Evolutionary conservation across 2,797 vertebrate species (phyloP), one percentile per base, ranked within the genome.

Genomic region (Takifugu rubripes): DNA sequence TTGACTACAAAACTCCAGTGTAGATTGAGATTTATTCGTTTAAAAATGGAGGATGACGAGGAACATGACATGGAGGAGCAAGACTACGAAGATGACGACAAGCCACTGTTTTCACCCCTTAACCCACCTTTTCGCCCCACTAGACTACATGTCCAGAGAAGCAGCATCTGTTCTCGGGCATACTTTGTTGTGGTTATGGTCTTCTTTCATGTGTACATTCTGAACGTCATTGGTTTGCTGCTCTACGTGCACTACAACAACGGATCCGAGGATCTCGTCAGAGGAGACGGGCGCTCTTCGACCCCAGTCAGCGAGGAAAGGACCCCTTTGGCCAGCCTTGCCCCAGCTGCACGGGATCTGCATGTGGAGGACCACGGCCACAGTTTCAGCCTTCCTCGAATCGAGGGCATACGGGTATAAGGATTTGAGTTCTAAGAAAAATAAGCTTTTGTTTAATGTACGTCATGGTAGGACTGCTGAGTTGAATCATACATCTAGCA

Each of bases 141-240:
- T 25, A 89, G 94, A 0, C 36, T 91, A 25, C 81, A 88, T 2
- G 68, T 92, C 42, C 91, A 92, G 84, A 91, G 89, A 14, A 91
- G 89, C 57, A 94, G 88, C 49, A 94, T 97, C 56, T 97, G 95
- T 81, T 97, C 95, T 27, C 92, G 94, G 42, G 94, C 95, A 9
- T 96, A 97, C 73, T 97, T 97, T 75, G 90, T 95, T 49, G 94
- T 96, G 71, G 92, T 97, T 42, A 97, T 97, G 95, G 94, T 95
- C 7, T 95, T 96, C 65, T 95, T 95, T 56, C 95, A 96, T 26
- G 89, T 97, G 49, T 97, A 97, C 76, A 94, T 96, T 78, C 81
- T 96, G 52, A 97, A 96, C 67, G 90, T 97, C 3, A 92, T 97
- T 74, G 95, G 92, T 29, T 80, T 97, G 73, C 88, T 97, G 64